Evolutionary conservation across 2,888 invertebrate genomes (phyloP).

Genomic region (Portevinia maculata): DNA sequence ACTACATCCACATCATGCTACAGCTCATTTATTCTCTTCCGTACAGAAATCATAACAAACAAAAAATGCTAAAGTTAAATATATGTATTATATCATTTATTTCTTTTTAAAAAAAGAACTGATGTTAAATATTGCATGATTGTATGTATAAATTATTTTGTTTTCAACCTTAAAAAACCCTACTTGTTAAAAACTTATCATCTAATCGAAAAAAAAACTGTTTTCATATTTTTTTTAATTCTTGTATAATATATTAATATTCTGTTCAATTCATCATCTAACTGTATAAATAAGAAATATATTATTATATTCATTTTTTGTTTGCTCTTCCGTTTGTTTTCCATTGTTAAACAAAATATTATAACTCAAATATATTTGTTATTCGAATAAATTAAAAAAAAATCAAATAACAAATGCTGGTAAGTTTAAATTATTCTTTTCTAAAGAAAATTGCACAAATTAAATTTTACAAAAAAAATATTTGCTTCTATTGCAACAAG

Average conservation of each 20-base stretch:
- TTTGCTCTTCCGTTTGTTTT: slow-evolving; percentile 12
- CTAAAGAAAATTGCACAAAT: slow-evolving; percentile 69
- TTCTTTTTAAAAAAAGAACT: slow-evolving; percentile 50
- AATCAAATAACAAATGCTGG: slow-evolving; percentile 5
- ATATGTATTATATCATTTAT: slow-evolving; percentile 36
- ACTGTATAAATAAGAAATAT: slow-evolving; percentile 67
- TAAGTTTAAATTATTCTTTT: slow-evolving; percentile 54
- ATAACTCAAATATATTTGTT: slow-evolving; percentile 39
- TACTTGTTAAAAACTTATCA: slow-evolving; percentile 64
- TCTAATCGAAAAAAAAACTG: slow-evolving; percentile 38
- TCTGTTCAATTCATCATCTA: slow-evolving; percentile 55
- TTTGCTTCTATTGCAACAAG: slow-evolving; percentile 19
- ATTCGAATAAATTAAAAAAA: slow-evolving; percentile 24
- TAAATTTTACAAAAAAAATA: slow-evolving; percentile 10
- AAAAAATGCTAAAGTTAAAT: not conserved
- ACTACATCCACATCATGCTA: too few relatives aligned
- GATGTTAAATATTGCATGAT: slow-evolving; percentile 70
- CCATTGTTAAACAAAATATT: not conserved
- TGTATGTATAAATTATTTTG: slow-evolving; percentile 72
- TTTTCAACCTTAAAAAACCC: slow-evolving; percentile 62
- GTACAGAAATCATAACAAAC: not conserved
- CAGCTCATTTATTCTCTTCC: too few relatives aligned
- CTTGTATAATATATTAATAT: slow-evolving; percentile 66
- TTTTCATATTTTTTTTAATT: slow-evolving; percentile 12
- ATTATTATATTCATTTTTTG: slow-evolving; percentile 54